Evolutionary conservation across 2,888 invertebrate genomes (phyloP).

Genomic region (Drosophila trichaetosa): DNA sequence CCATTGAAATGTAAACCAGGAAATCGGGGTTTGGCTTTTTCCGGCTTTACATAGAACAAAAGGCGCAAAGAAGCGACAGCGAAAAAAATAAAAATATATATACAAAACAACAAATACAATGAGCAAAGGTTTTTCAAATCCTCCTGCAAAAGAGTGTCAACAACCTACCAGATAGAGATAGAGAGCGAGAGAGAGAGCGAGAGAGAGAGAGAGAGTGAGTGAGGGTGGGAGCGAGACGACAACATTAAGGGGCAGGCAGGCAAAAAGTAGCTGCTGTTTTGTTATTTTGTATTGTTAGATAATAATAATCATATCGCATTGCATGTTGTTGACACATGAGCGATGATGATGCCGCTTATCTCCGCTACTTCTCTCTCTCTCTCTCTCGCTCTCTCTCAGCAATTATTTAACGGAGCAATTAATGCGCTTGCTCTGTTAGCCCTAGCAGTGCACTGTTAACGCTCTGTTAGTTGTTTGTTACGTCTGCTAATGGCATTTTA

Average conservation of each 20-base stretch:
- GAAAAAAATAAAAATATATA: conserved; percentile 53
- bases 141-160: conserved; percentile 64
- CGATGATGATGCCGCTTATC: conserved; percentile 73
- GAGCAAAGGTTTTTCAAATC: conserved; percentile 57
- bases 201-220: conserved; percentile 12
- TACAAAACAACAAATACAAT: conserved; percentile 63
- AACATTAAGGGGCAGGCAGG: conserved; percentile 47
- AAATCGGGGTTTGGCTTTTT: conserved; percentile 81
- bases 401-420: conserved; percentile 58
- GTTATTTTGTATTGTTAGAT: conserved; percentile 76
- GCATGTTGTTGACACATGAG: conserved; percentile 80
- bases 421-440: conserved; percentile 39
- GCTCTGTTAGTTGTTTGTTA: conserved; percentile 17
- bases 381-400: conserved; percentile 24
- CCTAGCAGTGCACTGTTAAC: conserved; percentile 27
- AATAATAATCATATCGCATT: conserved; percentile 79
- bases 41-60: conserved; percentile 78
- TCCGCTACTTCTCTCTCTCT: conserved; percentile 22
- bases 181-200: conserved; percentile 13
- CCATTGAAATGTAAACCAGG: conserved; percentile 80
- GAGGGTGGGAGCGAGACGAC: conserved; percentile 6
- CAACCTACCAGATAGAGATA: conserved; percentile 47
- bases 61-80: conserved; percentile 55
- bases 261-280: conserved; percentile 74
- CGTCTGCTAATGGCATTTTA: conserved; percentile 50